phyloP scores from a whole-genome alignment of 2,113 vertebrate genomes.

The Sander vitreus region DNA sequence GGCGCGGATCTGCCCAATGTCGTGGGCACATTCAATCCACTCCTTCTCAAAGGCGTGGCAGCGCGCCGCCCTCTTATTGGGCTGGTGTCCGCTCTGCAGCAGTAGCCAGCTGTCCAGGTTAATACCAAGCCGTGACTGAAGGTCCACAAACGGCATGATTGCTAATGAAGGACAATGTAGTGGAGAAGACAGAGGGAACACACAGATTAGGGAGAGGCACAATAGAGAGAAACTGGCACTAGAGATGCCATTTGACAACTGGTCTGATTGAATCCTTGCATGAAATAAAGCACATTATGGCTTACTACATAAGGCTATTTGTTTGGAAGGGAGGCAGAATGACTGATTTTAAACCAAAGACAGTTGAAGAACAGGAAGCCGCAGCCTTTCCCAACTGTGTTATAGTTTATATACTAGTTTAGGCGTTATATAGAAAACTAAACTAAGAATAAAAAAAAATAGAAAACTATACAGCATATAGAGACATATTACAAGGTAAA shows the following conservation, averaged over 20 bases:
- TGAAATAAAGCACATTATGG: neutral
- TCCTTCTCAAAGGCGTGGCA: constrained; percentile 97
- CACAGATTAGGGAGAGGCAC: neutral
- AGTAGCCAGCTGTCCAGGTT: constrained; percentile 87
- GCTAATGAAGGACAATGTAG: constrained; percentile 27
- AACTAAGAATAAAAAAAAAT: too few relatives aligned
- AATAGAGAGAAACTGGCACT: neutral
- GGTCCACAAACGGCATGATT: constrained; percentile 90
- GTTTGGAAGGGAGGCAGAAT: neutral
- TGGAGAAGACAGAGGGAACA: neutral
- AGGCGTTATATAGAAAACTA: too few relatives aligned
- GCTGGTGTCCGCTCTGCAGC: constrained; percentile 86
- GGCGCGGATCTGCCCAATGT: constrained; percentile 89
- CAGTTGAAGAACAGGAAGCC: neutral
- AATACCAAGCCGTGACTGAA: constrained; percentile 88
- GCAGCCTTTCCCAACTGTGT: neutral
- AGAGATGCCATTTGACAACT: neutral
- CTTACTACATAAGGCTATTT: neutral
- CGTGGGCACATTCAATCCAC: constrained; percentile 91
- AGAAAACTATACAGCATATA: too few relatives aligned
- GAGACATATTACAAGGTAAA: too few relatives aligned
- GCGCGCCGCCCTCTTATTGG: constrained; percentile 60
- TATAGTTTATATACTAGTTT: neutral
- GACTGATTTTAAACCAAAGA: neutral
- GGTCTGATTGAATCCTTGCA: neutral